Percentiles rank a stretch among this genome's conserved stretches.
Evolutionary conservation across 2,888 invertebrate species (phyloP).

Genomic region (Archaeoteleia sp.): DNA sequence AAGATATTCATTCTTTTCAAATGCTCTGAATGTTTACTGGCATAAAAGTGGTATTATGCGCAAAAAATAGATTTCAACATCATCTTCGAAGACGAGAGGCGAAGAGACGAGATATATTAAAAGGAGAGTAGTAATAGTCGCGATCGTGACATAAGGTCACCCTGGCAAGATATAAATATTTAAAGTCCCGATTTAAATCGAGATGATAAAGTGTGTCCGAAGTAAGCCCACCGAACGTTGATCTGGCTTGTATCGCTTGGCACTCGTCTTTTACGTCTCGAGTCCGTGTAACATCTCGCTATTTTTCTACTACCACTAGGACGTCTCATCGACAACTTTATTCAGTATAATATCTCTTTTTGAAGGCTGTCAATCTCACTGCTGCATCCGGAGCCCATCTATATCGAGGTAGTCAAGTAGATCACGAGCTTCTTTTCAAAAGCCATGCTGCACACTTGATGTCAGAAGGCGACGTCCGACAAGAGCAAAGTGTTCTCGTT

Average conservation of each 20-base stretch:
- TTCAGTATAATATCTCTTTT: slow-evolving; percentile 26
- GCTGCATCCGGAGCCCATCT: slow-evolving; percentile 24
- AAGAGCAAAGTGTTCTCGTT: slow-evolving; percentile 59
- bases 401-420: slow-evolving; percentile 37
- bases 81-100: too few relatives aligned
- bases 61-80: too few relatives aligned
- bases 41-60: too few relatives aligned
- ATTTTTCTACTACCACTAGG: neutral
- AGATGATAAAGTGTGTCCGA: slow-evolving; percentile 70
- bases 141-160: slow-evolving; percentile 68
- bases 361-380: slow-evolving; percentile 39
- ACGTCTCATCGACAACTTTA: slow-evolving; percentile 16
- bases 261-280: slow-evolving; percentile 47
- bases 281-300: slow-evolving; percentile 19
- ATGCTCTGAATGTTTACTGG: too few relatives aligned
- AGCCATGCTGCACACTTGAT: slow-evolving; percentile 54
- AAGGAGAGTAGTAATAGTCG: slow-evolving; percentile 16
- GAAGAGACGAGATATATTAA: neutral
- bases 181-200: slow-evolving; percentile 71
- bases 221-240: slow-evolving; percentile 59
- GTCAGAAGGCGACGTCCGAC: slow-evolving; percentile 64
- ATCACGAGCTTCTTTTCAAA: slow-evolving; percentile 29
- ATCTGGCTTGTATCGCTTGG: slow-evolving; percentile 67
- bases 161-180: slow-evolving; percentile 70
- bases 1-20: too few relatives aligned